Evolutionary conservation across 2,888 invertebrate genomes (phyloP), one percentile per base, ranked within the genome.

Genomic region (Agriopis marginaria): DNA sequence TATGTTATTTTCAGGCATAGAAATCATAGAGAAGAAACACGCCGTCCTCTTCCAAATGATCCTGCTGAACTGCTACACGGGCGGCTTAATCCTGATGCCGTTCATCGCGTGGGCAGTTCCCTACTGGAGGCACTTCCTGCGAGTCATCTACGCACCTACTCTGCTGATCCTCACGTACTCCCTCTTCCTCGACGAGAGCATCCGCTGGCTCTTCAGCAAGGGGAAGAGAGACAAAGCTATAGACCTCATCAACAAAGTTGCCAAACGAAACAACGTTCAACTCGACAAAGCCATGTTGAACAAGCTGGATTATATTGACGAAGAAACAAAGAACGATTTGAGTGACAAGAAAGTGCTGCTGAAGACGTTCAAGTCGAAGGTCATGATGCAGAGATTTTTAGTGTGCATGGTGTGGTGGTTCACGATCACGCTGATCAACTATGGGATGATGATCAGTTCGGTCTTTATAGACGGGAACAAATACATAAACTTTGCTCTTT

Each of bases 401-500:
- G 87, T 93, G 8, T 93, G 94, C 76, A 76, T 88, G 83, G 91
- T 91, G 68, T 94, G 93, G 93, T 94, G 94, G 93, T 87, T 93
- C 73, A 93, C 93, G 3, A 91, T 91, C 65, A 93, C 93, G 17
- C 79, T 94, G 45, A 93, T 94, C 71, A 93, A 94, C 85, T 94
- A 93, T 75, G 94, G 93, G 4, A 93, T 93, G 94, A 93, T 93
- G 93, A 90, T 93, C 80, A 89, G 93, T 78, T 86, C 93, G 0
- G 93, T 93, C 63, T 86, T 91, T 73, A 89, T 93, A 66, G 92
- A 86, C 11, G 93, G 94, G 7, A 91, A 93, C 79, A 93, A 93
- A 75, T 93, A 91, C 79, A 77, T 91, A 23, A 94, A 93, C 81
- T 94, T 94, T 66, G 89, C 93, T 4, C 75, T 93, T 64, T 81